Evolutionary conservation across 2,797 vertebrate species (phyloP), one percentile per base, ranked within the genome.

Genomic region (Oryzias dopingdopingensis): DNA sequence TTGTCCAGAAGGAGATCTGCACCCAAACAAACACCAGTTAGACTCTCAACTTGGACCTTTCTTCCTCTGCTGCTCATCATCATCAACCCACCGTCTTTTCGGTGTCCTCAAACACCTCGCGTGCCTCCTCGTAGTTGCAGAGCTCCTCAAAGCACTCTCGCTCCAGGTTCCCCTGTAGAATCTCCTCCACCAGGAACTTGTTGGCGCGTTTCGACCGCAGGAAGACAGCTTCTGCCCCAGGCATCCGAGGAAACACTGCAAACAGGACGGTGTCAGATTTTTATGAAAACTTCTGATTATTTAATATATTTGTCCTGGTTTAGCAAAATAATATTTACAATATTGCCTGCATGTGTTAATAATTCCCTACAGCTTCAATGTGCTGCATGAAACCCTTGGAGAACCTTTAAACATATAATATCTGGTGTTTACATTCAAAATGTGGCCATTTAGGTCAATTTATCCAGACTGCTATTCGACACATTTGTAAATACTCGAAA

Each of bases 131-230:
- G 1, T 77, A 88, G 1, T 16, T 79, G 47, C 96, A 98, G 5
- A 16, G 52, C 80, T 98, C 96, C 80, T 97, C 96, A 0, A 82
- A 63, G 29, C 96, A 98, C 74, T 98, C 96, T 13, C 89, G 87
- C 86, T 97, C 96, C 85, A 98, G 87, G 82, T 93, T 90, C 1
- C 95, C 96, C 79, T 91, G 68, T 1, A 93, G 76, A 6, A 98
- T 3, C 82, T 98, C 96, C 75, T 98, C 96, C 56, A 96, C 0
- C 14, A 94, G 52, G 0, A 90, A 87, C 16, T 23, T 51, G 63
- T 90, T 91, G 5, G 86, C 94, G 13, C 95, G 91, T 56, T 77
- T 92, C 60, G 90, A 74, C 42, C 96, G 85, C 62, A 84, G 78
- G 56, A 97, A 90, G 24, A 95, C 44, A 0, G 55, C 37, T 13